A percentile compares a stretch with the other conserved stretches of the same genome.
phyloP scores from a whole-genome alignment of 2,797 vertebrate species.

The Macrochelys suwanniensis region DNA sequence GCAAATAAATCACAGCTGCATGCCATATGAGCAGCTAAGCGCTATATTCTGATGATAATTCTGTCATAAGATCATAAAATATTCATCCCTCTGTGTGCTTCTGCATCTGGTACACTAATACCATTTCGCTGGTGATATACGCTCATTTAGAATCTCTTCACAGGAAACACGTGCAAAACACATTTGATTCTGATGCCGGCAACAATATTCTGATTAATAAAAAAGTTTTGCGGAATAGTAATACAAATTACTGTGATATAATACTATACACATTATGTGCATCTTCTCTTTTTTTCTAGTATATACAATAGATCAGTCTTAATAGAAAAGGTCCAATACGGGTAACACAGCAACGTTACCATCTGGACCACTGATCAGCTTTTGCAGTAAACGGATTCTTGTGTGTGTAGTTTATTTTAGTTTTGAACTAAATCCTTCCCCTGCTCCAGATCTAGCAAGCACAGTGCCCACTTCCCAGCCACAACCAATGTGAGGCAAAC shows the following conservation, averaged over 20 bases:
- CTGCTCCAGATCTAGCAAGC: not conserved
- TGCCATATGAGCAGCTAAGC: not conserved
- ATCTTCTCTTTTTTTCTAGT: not conserved
- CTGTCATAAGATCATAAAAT: constrained; percentile 8
- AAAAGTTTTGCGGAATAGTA: not conserved
- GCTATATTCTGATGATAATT: not conserved
- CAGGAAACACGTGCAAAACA: not conserved
- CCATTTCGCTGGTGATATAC: not conserved
- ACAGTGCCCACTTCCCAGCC: not conserved
- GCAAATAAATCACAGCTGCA: constrained; percentile 32
- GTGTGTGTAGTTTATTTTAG: not conserved
- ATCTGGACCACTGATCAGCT: not conserved
- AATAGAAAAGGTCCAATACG: not conserved
- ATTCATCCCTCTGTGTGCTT: not conserved
- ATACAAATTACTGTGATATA: not conserved
- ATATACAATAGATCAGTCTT: not conserved
- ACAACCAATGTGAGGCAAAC: not conserved
- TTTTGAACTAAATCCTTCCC: constrained; percentile 8
- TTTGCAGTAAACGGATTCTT: constrained; percentile 35
- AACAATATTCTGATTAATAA: not conserved
- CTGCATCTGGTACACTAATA: not conserved
- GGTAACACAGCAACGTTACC: not conserved
- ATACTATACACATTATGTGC: rapidly evolving
- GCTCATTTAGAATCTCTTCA: not conserved
- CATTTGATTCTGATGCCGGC: not conserved